These are phyloP conservation scores for Tiliacea citrago DNA, from an alignment of 2,888 invertebrate species.

Conservation along the genomic window DNA sequence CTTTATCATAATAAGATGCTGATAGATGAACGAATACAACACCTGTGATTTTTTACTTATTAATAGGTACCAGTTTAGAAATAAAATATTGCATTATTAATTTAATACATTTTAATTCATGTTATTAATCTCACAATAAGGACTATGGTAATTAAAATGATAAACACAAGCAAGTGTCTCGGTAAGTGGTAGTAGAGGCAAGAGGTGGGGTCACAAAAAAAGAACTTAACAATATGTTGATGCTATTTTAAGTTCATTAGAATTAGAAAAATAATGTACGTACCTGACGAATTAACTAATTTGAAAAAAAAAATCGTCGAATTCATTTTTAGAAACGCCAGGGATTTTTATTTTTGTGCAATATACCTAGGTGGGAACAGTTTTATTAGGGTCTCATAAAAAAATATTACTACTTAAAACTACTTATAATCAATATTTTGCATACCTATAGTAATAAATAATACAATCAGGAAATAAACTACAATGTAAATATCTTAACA, in stretches of 20 bases:
- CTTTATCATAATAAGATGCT: background rate
- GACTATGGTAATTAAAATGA: background rate
- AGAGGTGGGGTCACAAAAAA: background rate
- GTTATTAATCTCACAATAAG: background rate
- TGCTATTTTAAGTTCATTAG: background rate
- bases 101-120: background rate
- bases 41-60: conserved; percentile 2
- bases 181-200: no score
- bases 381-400: background rate
- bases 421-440: conserved; percentile 1
- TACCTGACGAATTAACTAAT: background rate
- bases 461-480: conserved; percentile 18
- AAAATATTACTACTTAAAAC: conserved; percentile 11
- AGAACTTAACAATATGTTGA: background rate
- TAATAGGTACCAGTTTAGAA: conserved; percentile 17
- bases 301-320: background rate
- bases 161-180: background rate
- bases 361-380: background rate
- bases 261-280: background rate
- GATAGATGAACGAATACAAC: background rate
- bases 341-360: no score
- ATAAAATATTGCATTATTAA: conserved; percentile 11
- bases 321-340: background rate
- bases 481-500: conserved; percentile 21
- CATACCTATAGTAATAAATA: background rate